Evolutionary conservation across 2,888 invertebrate species (phyloP).

Genomic region (Theretra japonica): DNA sequence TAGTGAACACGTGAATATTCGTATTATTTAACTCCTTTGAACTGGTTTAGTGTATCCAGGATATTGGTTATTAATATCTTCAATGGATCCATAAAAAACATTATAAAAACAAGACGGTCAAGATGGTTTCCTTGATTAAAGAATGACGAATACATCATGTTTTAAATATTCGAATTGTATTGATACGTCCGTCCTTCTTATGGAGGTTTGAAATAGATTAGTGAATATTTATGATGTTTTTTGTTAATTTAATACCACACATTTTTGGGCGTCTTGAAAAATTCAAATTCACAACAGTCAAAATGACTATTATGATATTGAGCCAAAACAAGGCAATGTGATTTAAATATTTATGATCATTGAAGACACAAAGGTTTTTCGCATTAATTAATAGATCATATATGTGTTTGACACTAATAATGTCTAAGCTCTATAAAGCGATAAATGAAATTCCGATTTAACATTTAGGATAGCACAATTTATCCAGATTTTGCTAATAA

Average conservation of each 20-base stretch:
- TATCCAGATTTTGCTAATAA: not conserved
- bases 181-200: conserved; percentile 19
- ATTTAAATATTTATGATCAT: not conserved
- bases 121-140: conserved; percentile 40
- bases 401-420: not conserved
- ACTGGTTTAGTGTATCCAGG: conserved; percentile 28
- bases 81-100: conserved; percentile 18
- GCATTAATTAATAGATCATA: not conserved
- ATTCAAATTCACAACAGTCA: not conserved
- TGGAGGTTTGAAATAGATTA: conserved; percentile 15
- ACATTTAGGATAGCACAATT: not conserved
- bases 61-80: conserved; percentile 32
- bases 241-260: conserved; percentile 24
- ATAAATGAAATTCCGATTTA: not conserved
- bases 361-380: not conserved
- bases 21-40: conserved; percentile 22
- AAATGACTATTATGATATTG: not conserved
- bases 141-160: conserved; percentile 32
- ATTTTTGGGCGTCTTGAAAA: conserved; percentile 9
- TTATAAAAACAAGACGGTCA: conserved; percentile 33
- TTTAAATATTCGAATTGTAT: conserved; percentile 30
- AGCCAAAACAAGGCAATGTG: not conserved
- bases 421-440: not conserved
- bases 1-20: conserved; percentile 20
- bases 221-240: conserved; percentile 30